Conservation (phyloP, 2,113 vertebrate genomes). For the Sterrhoptilus dennistouni region DNA sequence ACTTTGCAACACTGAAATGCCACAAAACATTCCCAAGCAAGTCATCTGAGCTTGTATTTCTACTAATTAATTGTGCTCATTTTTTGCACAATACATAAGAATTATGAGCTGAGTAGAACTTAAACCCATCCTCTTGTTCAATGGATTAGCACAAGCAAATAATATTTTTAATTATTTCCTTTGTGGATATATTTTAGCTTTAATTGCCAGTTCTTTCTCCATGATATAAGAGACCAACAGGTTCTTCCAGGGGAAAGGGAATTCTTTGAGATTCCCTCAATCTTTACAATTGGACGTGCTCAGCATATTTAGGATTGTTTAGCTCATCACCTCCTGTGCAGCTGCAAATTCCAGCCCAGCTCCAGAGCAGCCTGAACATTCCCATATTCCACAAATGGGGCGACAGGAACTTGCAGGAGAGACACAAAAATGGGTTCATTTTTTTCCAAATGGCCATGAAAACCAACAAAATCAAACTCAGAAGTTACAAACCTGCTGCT, state of each 20-base stretch:
- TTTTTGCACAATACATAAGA: neutral
- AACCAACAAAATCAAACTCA: neutral
- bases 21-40: neutral
- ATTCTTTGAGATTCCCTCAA: neutral
- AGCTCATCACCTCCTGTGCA: neutral
- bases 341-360: neutral
- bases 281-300: neutral
- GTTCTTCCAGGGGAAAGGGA: neutral
- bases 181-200: neutral
- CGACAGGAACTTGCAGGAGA: neutral
- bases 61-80: neutral
- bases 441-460: neutral
- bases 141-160: neutral
- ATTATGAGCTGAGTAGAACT: neutral
- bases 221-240: neutral
- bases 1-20: neutral
- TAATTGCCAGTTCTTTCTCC: neutral
- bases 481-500: neutral
- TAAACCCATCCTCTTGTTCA: neutral
- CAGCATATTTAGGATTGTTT: neutral
- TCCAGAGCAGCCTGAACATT: neutral
- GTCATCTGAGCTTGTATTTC: neutral
- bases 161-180: conserved; percentile 28
- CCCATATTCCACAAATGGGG: fast-evolving
- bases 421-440: fast-evolving